Base-by-base conservation (phyloP, 2,113 vertebrate species). In the Anser brachyrhynchus region DNA sequence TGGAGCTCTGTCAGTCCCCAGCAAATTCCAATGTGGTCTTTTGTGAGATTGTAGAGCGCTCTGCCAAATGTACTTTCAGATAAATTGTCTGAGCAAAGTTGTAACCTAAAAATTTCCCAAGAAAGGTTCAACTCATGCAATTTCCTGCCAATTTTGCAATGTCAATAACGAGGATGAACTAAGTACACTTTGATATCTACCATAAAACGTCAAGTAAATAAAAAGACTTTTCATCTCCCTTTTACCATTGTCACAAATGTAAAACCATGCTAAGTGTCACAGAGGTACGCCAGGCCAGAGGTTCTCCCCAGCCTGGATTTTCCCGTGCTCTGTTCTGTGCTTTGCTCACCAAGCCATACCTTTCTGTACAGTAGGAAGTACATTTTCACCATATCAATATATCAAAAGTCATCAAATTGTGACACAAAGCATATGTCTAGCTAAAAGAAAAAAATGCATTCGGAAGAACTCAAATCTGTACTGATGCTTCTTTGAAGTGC, bases 41-140 rank as follows among this genome's bases (percentile, higher is more conserved):
- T 71, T 81, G 69, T 81, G 39, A 94, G 20, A 81, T 62, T 84
- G 61, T 26, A 87, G 57, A 84, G 79, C 10, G 16, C 29, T 84
- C 37, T 90, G 81, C 84, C 84, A 91, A 94, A 33, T 74, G 41
- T 87, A 59, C 57, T 93, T 88, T 57, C 52, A 84, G 41, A 29
- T 89, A 84, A 87, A 84, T 94, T 97, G 87, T 89, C 59, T 73
- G 19, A 92, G 67, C 35, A 66, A 70, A 90, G 61, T 74, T 86
- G 41, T 64, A 94, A 86, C 44, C 25, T 64, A 77, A 92, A 93
- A 77, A 77, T 74, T 83, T 84, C 70, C n/a, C 59, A 83, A 67
- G 37, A 77, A 94, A 72, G 13, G 55, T 74, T 90, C 41, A 43
- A 75, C 65, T 92, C 52, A 11, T 52, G 17, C 21, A 43, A 25